phyloP scores from a whole-genome alignment of 2,113 vertebrate genomes.

The Cyrtonyx montezumae region DNA sequence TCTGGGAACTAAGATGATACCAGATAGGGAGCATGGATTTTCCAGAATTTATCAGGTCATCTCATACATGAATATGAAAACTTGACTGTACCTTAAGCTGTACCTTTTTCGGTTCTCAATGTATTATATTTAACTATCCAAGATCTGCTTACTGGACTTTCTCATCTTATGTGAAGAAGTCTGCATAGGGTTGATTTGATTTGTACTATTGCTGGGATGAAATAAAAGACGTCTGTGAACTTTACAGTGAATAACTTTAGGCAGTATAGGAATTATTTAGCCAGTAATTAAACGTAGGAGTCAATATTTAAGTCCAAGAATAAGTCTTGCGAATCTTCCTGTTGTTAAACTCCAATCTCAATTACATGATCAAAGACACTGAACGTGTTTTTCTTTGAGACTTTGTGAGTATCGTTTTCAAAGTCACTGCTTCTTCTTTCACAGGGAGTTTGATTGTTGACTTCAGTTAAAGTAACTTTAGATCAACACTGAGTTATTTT shows the following conservation, averaged over 20 bases:
- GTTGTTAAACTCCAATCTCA: conserved; percentile 49
- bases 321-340: conserved; percentile 53
- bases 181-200: not conserved
- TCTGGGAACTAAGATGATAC: not conserved
- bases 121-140: not conserved
- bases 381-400: conserved; percentile 33
- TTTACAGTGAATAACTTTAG: conserved; percentile 29
- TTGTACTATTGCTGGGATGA: not conserved
- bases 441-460: conserved; percentile 54
- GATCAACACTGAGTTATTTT: conserved; percentile 48
- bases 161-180: conserved; percentile 1
- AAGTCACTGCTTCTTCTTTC: conserved; percentile 60
- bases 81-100: not conserved
- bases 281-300: conserved; percentile 51
- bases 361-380: conserved; percentile 48
- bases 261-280: conserved; percentile 32
- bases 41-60: not conserved
- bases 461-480: conserved; percentile 47
- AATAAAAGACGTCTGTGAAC: conserved; percentile 24
- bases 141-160: not conserved
- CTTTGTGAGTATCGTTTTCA: conserved; percentile 55
- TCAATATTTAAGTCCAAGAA: conserved; percentile 60
- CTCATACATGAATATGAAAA: not conserved
- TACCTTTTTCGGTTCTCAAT: not conserved
- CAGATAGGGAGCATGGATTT: not conserved